phyloP scores from a whole-genome alignment of 92 coral and sea anemone species.

The Actinostola sp. region DNA sequence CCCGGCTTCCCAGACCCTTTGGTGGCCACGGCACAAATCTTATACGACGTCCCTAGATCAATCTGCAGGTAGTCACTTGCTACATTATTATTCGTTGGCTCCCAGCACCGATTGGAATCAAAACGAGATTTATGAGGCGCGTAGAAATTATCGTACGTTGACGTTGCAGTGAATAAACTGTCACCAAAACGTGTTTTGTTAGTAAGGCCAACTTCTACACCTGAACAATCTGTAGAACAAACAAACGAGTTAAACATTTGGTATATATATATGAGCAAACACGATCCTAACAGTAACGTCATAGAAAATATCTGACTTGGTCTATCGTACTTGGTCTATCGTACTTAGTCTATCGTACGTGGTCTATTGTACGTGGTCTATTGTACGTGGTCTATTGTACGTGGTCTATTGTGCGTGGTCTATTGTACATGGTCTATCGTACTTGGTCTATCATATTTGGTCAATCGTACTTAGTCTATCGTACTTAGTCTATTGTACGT shows the following conservation, averaged over 20 bases:
- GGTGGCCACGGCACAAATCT: conserved; percentile 10
- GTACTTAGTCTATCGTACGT: too few relatives aligned
- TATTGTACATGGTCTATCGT: too few relatives aligned
- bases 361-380: too few relatives aligned
- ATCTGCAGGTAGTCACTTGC: conserved; percentile 7
- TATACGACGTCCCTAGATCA: background rate
- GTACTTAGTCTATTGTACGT: too few relatives aligned
- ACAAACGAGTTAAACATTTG: background rate
- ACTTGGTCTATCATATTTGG: too few relatives aligned
- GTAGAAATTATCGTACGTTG: background rate
- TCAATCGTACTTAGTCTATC: too few relatives aligned
- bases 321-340: too few relatives aligned
- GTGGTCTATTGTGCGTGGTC: too few relatives aligned
- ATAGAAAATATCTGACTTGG: too few relatives aligned
- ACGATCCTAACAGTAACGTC: too few relatives aligned
- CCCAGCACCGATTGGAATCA: background rate
- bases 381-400: too few relatives aligned
- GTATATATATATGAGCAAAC: too few relatives aligned
- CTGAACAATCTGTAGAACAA: background rate
- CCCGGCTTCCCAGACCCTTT: background rate
- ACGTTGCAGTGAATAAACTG: background rate
- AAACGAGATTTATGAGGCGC: background rate
- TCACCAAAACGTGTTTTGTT: background rate
- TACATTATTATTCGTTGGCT: background rate
- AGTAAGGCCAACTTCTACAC: background rate